Percentiles rank a stretch among this genome's conserved stretches.
Evolutionary conservation across 2,888 invertebrate genomes (phyloP).

Genomic region (Barypeithes pellucidus): DNA sequence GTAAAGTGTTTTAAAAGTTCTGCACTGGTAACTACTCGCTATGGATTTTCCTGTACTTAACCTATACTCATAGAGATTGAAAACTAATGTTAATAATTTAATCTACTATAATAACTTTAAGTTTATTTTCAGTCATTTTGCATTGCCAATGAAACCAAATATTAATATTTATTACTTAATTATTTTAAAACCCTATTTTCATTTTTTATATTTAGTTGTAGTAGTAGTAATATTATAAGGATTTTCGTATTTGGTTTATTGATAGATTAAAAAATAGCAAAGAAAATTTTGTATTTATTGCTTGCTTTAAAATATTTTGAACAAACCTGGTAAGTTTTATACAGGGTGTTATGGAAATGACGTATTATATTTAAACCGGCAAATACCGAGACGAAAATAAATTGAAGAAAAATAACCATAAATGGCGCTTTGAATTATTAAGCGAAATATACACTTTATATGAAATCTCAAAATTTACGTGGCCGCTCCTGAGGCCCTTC

Average conservation of each 20-base stretch:
- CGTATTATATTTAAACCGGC: no score
- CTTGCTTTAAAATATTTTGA: no score
- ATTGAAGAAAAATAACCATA: no score
- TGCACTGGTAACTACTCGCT: neutral
- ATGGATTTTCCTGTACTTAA: conserved; percentile 11
- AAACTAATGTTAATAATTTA: neutral
- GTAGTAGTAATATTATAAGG: neutral
- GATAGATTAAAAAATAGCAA: neutral
- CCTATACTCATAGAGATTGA: conserved; percentile 10
- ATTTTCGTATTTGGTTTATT: neutral
- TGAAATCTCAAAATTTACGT: no score
- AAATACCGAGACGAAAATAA: no score
- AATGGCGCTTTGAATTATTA: no score
- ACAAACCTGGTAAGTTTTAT: no score
- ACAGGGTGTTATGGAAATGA: no score
- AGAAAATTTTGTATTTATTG: neutral
- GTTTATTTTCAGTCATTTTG: neutral
- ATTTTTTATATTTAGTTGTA: neutral
- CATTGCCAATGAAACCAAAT: conserved; percentile 20
- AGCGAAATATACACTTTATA: no score
- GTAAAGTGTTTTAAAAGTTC: neutral
- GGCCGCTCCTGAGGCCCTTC: no score
- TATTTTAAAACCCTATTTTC: neutral
- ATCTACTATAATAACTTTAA: neutral
- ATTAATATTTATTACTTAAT: neutral